Base-by-base conservation (phyloP, 2,113 vertebrate species). In the Albula glossodonta region DNA sequence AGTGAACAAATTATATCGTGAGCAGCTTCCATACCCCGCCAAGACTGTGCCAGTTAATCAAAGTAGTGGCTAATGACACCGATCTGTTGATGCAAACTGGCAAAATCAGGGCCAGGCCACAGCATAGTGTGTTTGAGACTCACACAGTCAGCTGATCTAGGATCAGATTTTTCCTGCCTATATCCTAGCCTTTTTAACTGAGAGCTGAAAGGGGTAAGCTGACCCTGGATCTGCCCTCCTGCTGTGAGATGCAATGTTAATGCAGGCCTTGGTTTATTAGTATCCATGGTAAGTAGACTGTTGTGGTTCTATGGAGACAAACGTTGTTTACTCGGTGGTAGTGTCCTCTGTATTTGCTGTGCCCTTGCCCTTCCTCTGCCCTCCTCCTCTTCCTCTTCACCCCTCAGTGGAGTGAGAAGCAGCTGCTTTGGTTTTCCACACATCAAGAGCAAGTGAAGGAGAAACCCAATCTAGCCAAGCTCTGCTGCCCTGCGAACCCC, bases 401-500 rank as follows among this genome's bases (percentile, higher is more conserved):
- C 15, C 78, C 51, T 80, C 48, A 80, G 41, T 51, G 78, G 78
- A 80, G 41, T 19, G 19, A 19, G 41, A 11, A 51, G 50, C 78
- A 80, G 78, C 48, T 80, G 78, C 49, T 80, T 3, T 1, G 48
- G 11, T 80, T 49, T 51, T 48, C 78, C 78, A 80, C 78, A 49
- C 78, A 80, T 80, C 78, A 50, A 80, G 78, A 80, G 48, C 78
- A 80, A 80, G 25, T 80, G 78, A 80, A 80, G 41, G 78, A 50
- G 78, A 80, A 80, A 80, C 19, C 50, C 70, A 50, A 80, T 49
- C 78, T 51, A 80, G 78, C 78, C 22, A 31, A 50, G 78, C 78
- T 9, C 17, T 15, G 41, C 78, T 80, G 78, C 49, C 50, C 78
- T 51, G 11, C 10, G 78, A 80, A 50, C 50, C 19, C 31, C 78